Evolutionary conservation across 2,888 invertebrate species (phyloP), one percentile per base, ranked within the genome.

Genomic region (Sphinx pinastri): DNA sequence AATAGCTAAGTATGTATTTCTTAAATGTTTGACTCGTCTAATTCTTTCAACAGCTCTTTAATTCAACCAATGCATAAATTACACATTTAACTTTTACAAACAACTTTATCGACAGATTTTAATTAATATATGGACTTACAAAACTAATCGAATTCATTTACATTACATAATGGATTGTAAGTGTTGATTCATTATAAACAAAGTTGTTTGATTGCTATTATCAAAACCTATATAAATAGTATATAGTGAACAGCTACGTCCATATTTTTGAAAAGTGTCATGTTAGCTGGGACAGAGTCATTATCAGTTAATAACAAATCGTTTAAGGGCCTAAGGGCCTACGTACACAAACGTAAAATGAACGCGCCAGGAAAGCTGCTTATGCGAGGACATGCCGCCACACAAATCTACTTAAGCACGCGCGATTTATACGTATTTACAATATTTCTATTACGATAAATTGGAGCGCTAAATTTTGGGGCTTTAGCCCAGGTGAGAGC

Each of bases 381-480:
- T 93, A 93, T 93, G 92, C 93, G 79, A 82, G 87, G 86, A 88
- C 92, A 93, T 92, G 93, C 86, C 80, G 84, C 80, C 77, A 82
- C 86, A 86, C 87, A 90, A 91, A 89, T 91, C 89, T 89, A 90
- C 89, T 90, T 86, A 88, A 88, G 85, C 86, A 84, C 84, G 85
- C 85, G 84, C 87, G 86, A 87, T 84, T 84, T 87, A 86, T 85
- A 84, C 83, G 86, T 92, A 91, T 92, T 92, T 92, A 93, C 90
- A 91, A 89, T 91, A 91, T 90, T 91, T 91, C 89, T 92, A 91
- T 91, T 90, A 88, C 88, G 88, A 93, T 93, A 93, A 93, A 94
- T 93, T 91, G 88, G 85, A 83, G 79, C 81, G 87, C 87, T 91
- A 93, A 93, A 93, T 93, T 92, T 86, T 85, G 91, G 83, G 84